phyloP scores from a whole-genome alignment of 2,113 vertebrate species.

The Anser brachyrhynchus region DNA sequence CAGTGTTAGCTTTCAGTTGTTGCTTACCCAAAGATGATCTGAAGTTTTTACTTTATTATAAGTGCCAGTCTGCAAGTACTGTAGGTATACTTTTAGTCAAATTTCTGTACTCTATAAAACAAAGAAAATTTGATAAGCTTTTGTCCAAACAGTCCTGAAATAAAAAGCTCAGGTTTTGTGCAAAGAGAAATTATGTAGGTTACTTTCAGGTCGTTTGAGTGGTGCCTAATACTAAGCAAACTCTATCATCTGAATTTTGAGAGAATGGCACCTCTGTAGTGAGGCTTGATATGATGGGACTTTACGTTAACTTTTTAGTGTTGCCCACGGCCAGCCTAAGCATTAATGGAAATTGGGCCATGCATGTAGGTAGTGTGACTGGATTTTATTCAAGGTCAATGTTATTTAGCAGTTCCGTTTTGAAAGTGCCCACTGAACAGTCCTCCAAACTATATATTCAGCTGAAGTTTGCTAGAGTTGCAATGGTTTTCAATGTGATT shows the following conservation, averaged over 20 bases:
- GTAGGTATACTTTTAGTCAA: background rate
- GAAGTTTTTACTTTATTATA: background rate
- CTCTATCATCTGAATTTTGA: background rate
- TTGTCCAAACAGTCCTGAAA: background rate
- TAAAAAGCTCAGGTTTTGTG: background rate
- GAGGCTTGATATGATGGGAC: background rate
- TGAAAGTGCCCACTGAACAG: background rate
- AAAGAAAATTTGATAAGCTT: background rate
- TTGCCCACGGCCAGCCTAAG: background rate
- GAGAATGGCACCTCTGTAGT: background rate
- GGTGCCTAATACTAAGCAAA: background rate
- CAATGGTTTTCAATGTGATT: background rate
- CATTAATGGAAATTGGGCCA: background rate
- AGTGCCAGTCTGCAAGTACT: background rate
- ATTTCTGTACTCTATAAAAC: background rate
- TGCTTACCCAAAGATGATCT: background rate
- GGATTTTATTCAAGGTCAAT: background rate
- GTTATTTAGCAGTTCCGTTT: background rate
- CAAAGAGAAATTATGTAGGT: background rate
- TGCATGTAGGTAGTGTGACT: background rate
- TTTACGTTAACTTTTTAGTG: background rate
- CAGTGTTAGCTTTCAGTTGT: background rate
- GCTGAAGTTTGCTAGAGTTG: background rate
- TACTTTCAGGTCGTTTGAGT: background rate
- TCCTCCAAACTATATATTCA: background rate